Conservation (phyloP, 2,888 invertebrate genomes). For the Morinoia aosen region DNA sequence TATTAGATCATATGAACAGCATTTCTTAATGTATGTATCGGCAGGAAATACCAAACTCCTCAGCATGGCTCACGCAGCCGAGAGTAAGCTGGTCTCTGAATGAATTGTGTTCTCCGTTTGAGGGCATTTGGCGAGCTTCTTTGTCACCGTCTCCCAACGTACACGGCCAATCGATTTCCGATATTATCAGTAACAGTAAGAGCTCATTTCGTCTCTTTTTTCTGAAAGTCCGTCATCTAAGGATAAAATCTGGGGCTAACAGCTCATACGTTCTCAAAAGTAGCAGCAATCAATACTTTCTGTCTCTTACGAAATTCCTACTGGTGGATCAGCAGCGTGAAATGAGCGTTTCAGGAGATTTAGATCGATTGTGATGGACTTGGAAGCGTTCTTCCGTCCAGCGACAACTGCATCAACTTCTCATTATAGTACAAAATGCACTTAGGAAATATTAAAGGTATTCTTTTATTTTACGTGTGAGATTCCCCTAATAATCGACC, state of each 20-base stretch:
- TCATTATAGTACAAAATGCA: too few relatives aligned
- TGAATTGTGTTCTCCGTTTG: not conserved
- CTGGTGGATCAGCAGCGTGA: not conserved
- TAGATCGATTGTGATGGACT: not conserved
- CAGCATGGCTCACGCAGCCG: too few relatives aligned
- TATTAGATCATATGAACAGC: too few relatives aligned
- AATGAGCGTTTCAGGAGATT: not conserved
- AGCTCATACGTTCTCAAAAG: not conserved
- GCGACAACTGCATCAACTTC: not conserved
- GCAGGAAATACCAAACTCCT: too few relatives aligned
- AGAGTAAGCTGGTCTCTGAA: not conserved
- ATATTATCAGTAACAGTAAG: slow-evolving; percentile 9
- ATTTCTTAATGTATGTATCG: too few relatives aligned
- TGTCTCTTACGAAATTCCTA: not conserved
- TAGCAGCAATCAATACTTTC: not conserved
- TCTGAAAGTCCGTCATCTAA: slow-evolving; percentile 8
- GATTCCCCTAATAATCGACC: too few relatives aligned
- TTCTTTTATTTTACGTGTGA: too few relatives aligned
- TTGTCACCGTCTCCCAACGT: not conserved
- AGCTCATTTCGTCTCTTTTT: not conserved
- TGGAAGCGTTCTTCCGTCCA: not conserved
- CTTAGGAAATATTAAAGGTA: too few relatives aligned
- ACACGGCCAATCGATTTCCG: slow-evolving; percentile 4
- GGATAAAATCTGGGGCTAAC: slow-evolving; percentile 12
- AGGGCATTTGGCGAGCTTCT: not conserved